Evolutionary conservation across 2,113 vertebrate species (phyloP).

Genomic region (Ammodytes dubius): DNA sequence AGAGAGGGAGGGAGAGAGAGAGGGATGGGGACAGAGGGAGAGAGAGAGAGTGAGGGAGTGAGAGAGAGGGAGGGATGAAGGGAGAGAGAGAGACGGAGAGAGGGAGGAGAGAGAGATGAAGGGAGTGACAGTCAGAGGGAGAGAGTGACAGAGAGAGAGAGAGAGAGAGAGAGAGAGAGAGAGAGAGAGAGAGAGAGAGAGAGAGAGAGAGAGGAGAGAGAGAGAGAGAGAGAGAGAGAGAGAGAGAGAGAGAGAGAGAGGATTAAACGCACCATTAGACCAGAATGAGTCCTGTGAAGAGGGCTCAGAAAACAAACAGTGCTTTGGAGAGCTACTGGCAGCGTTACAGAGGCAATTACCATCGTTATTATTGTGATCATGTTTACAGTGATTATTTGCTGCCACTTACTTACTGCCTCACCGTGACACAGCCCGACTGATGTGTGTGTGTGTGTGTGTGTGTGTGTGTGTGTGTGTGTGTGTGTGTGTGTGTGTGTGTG

Average conservation of each 20-base stretch:
- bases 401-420: slow-evolving; percentile 30
- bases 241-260: too few relatives aligned
- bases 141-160: too few relatives aligned
- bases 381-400: slow-evolving; percentile 61
- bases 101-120: too few relatives aligned
- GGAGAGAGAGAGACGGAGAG: too few relatives aligned
- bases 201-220: slow-evolving; percentile 24
- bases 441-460: not conserved
- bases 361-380: slow-evolving; percentile 61
- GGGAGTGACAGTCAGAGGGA: too few relatives aligned
- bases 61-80: slow-evolving; percentile 31
- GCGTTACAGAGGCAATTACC: slow-evolving; percentile 46
- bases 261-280: slow-evolving; percentile 77
- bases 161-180: too few relatives aligned
- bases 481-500: too few relatives aligned
- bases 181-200: slow-evolving; percentile 19
- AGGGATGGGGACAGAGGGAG: too few relatives aligned
- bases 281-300: slow-evolving; percentile 75
- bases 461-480: too few relatives aligned
- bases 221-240: slow-evolving; percentile 35
- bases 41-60: slow-evolving; percentile 30
- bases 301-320: slow-evolving; percentile 74
- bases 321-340: slow-evolving; percentile 64
- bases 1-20: slow-evolving; percentile 19
- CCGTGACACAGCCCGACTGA: slow-evolving; percentile 1